Conservation (phyloP, 2,888 invertebrate species). For the Conops quadrifasciatus region DNA sequence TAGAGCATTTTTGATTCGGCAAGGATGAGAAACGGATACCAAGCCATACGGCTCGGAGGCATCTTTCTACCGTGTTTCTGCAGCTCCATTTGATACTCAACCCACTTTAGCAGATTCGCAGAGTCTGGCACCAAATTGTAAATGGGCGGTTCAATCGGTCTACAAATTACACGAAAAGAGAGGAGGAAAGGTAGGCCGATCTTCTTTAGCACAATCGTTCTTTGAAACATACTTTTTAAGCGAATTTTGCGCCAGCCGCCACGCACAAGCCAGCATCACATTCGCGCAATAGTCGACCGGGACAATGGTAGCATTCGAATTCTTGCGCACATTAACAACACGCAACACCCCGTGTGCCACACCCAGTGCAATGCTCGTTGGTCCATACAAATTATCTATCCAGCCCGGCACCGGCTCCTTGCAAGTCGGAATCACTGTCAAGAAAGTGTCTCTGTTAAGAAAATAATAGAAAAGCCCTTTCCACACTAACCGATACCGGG, state of each 20-base stretch:
- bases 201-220: no score
- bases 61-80: constrained; percentile 65
- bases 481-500: constrained; percentile 72
- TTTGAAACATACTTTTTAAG: no score
- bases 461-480: no score
- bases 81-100: constrained; percentile 67
- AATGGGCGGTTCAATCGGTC: constrained; percentile 45
- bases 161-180: neutral
- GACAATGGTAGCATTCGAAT: constrained; percentile 62
- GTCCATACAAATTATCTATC: constrained; percentile 76
- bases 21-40: constrained; percentile 71
- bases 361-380: constrained; percentile 65
- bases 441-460: neutral
- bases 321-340: constrained; percentile 54
- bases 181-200: no score
- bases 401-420: constrained; percentile 71
- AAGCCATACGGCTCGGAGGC: constrained; percentile 74
- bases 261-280: constrained; percentile 63
- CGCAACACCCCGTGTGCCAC: constrained; percentile 71
- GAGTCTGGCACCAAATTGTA: constrained; percentile 88
- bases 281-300: constrained; percentile 67
- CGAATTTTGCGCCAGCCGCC: constrained; percentile 60
- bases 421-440: constrained; percentile 65
- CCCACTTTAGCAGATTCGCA: constrained; percentile 84
- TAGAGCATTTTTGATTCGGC: constrained; percentile 63